Base-by-base conservation (phyloP, 2,113 vertebrate species). In the Tragelaphus buxtoni region DNA sequence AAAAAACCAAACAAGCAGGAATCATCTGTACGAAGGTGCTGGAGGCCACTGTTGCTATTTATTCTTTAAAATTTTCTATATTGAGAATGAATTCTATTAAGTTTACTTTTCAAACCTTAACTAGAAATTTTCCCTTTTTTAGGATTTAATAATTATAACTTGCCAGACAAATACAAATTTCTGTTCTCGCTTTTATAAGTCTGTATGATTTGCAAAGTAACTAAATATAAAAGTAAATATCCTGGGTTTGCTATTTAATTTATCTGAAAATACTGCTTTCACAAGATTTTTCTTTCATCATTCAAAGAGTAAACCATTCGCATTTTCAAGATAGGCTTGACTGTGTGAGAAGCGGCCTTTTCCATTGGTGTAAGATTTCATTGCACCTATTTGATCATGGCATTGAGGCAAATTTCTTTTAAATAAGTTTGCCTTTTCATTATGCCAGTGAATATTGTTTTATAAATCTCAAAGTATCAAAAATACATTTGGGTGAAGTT, bases 201-300 rank as follows among this genome's bases (percentile, higher is more conserved):
- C 79, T 80, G 9, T 93, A 76, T 87, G 60, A 94, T 97, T 95
- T 96, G 47, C 51, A 95, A 97, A 88, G 83, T 72, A 98, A 45
- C 42, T 92, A 94, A 45, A 88, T 97, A 42, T 35, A 53, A 92
- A 92, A 92, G 47, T 91, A 95, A 86, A 81, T 90, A 80, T 81
- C 51, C 39, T 88, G 81, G 47, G 77, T 93, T 97, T 96, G 96
- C 93, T 97, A 95, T 98, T 98, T 97, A 97, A 95, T 97, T 98
- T 97, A 96, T 94, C 93, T 97, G 93, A 97, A 98, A 96, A 95
- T 92, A 45, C 88, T 88, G 76, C 69, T 96, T 97, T 95, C 79
- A 77, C n/a, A 42, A 65, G 89, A 96, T 88, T 96, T 95, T 96
- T 94, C 96, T 97, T 96, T 97, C 96, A 97, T 97, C 88, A 94